Evolutionary conservation across 2,888 invertebrate genomes (phyloP).

Genomic region (Bursaphelenchus okinawaensis): DNA sequence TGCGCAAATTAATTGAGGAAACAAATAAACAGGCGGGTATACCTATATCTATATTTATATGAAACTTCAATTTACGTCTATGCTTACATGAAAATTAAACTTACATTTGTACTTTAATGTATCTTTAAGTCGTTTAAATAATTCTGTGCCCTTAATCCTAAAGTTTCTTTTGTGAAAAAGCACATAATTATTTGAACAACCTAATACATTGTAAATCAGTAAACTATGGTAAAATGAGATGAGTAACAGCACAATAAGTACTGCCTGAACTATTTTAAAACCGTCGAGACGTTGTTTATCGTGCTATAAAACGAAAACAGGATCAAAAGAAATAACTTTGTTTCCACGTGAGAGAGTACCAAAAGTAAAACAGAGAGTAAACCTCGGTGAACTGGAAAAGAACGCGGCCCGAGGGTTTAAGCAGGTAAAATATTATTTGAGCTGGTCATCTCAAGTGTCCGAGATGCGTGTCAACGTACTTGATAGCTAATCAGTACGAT

Average conservation of each 20-base stretch:
- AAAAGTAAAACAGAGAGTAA: background rate
- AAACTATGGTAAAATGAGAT: too few species aligned
- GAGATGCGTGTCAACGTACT: background rate
- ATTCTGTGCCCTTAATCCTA: too few species aligned
- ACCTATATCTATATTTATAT: background rate
- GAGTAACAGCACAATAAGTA: too few species aligned
- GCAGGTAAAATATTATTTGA: background rate
- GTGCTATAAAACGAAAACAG: too few species aligned
- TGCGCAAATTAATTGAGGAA: background rate
- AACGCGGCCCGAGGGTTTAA: background rate
- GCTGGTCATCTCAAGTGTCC: background rate
- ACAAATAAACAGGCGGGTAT: background rate
- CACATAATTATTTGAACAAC: too few species aligned
- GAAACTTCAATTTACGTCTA: background rate
- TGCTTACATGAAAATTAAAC: background rate
- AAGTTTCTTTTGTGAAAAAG: too few species aligned
- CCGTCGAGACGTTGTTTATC: too few species aligned
- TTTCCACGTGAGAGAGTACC: background rate
- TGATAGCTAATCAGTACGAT: too few species aligned
- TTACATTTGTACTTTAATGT: too few species aligned
- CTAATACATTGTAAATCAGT: too few species aligned
- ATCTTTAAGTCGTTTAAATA: too few species aligned
- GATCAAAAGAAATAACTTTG: background rate
- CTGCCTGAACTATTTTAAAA: too few species aligned
- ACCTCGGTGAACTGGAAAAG: background rate